Evolutionary conservation across 2,113 vertebrate species (phyloP).

Genomic region (Phylloscopus trochiloides): DNA sequence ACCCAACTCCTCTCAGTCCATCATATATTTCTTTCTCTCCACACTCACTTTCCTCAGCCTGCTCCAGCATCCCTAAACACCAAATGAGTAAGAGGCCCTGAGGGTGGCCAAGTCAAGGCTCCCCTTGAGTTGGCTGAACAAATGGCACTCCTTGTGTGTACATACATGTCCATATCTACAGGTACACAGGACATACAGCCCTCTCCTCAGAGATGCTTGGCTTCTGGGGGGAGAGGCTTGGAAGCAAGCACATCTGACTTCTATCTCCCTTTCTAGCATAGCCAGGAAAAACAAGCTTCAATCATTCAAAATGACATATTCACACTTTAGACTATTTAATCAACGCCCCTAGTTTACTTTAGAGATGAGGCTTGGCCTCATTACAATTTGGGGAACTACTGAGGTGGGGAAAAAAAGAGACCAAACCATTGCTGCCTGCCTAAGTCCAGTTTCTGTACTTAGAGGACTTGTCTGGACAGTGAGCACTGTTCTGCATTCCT

Average conservation of each 20-base stretch:
- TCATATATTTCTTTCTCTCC: not conserved
- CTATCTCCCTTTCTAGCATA: not conserved
- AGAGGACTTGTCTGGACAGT: not conserved
- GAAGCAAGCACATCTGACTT: not conserved
- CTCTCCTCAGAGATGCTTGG: not conserved
- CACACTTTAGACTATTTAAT: not conserved
- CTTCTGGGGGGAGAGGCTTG: not conserved
- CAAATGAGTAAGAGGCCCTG: not conserved
- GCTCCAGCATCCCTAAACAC: not conserved
- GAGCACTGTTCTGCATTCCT: not conserved
- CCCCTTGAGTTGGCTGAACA: not conserved
- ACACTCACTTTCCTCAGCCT: not conserved
- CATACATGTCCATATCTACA: fast-evolving
- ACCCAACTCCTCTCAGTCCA: not conserved
- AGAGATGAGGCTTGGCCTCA: not conserved
- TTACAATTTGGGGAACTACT: not conserved
- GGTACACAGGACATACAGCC: not conserved
- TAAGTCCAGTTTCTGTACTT: not conserved
- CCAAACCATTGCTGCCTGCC: not conserved
- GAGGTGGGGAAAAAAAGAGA: fast-evolving
- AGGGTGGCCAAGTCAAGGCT: not conserved
- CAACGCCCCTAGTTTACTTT: not conserved
- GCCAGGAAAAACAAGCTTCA: not conserved
- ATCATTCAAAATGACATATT: not conserved
- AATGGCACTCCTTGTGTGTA: not conserved